Conservation (phyloP, 1,140 invertebrate genomes). For the Augochlora pura region DNA sequence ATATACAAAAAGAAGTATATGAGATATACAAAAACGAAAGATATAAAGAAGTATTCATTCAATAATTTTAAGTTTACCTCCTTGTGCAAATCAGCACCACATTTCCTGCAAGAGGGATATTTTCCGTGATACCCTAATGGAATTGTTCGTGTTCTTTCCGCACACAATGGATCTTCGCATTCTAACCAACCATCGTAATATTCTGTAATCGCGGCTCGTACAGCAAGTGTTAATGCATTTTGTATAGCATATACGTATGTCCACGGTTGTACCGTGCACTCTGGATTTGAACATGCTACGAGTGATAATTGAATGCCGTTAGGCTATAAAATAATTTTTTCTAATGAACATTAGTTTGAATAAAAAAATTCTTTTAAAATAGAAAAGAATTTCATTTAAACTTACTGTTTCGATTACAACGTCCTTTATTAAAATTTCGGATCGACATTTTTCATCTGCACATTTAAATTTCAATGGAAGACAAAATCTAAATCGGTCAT, state of each 20-base stretch:
- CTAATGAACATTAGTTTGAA: background rate
- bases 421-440: constrained; percentile 79
- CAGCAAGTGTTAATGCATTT: constrained; percentile 86
- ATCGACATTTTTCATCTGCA: constrained; percentile 81
- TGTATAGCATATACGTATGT: constrained; percentile 85
- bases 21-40: too few species aligned
- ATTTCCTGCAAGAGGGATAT: constrained; percentile 88
- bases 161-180: constrained; percentile 94
- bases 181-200: constrained; percentile 91
- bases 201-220: constrained; percentile 84
- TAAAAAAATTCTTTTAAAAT: constrained; percentile 8
- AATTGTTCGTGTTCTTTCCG: constrained; percentile 84
- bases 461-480: constrained; percentile 86
- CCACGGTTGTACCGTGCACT: constrained; percentile 83
- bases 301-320: constrained; percentile 79
- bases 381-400: constrained; percentile 8
- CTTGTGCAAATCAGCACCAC: constrained; percentile 87
- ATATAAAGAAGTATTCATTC: too few species aligned
- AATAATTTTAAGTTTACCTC: constrained; percentile 78
- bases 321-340: constrained; percentile 50
- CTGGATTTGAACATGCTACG: constrained; percentile 84
- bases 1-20: too few species aligned
- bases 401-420: constrained; percentile 64
- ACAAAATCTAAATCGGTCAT: constrained; percentile 89
- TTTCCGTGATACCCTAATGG: constrained; percentile 84